phyloP scores from a whole-genome alignment of 2,888 invertebrate genomes.

The Ecliptopera silaceata region DNA sequence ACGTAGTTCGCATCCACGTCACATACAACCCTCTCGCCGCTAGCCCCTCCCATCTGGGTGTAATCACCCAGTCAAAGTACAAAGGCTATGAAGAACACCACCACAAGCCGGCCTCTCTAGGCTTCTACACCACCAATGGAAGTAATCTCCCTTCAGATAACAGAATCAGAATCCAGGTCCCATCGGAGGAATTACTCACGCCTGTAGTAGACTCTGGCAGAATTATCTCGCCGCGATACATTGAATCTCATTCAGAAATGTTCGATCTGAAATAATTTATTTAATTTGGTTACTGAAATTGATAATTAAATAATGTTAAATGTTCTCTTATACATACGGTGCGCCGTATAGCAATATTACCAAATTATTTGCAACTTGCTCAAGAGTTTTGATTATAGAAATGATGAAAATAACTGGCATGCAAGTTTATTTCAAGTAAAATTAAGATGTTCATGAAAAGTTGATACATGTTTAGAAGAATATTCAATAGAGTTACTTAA shows the following conservation, averaged over 20 bases:
- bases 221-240: constrained; percentile 67
- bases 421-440: not conserved
- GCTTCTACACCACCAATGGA: constrained; percentile 81
- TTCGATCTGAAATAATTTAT: constrained; percentile 67
- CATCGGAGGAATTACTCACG: constrained; percentile 86
- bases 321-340: not conserved
- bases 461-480: not conserved
- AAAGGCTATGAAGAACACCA: constrained; percentile 64
- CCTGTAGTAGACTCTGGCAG: constrained; percentile 85
- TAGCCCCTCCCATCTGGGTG: constrained; percentile 79
- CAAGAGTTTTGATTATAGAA: constrained; percentile 12
- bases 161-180: constrained; percentile 88
- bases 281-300: not conserved
- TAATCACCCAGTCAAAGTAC: constrained; percentile 71
- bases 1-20: constrained; percentile 90
- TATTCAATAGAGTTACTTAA: not conserved
- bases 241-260: constrained; percentile 69
- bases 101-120: constrained; percentile 70
- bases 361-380: constrained; percentile 24
- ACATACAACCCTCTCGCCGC: constrained; percentile 85
- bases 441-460: not conserved
- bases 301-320: not conserved
- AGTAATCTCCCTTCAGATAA: constrained; percentile 84
- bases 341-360: constrained; percentile 21
- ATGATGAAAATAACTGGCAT: not conserved